phyloP scores from a whole-genome alignment of 2,797 vertebrate genomes.

The Syndactyla subalaris region DNA sequence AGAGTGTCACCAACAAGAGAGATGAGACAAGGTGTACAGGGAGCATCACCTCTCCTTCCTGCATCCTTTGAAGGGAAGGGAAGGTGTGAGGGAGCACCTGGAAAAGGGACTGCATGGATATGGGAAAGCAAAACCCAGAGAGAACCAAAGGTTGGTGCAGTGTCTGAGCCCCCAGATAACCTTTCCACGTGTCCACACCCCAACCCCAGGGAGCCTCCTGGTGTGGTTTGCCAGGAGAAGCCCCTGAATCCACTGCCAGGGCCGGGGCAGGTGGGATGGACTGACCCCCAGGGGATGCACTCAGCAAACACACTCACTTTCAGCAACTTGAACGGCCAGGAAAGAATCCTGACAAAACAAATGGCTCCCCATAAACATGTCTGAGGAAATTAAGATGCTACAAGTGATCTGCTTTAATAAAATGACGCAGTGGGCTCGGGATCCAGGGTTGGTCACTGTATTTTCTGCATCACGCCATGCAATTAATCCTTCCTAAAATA shows the following conservation, averaged over 20 bases:
- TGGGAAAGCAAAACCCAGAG: no score
- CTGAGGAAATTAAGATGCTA: constrained; percentile 73
- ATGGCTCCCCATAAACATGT: constrained; percentile 67
- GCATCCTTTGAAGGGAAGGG: background rate
- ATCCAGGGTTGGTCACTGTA: constrained; percentile 32
- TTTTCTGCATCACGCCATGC: constrained; percentile 69
- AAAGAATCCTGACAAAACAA: constrained; percentile 58
- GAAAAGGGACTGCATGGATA: no score
- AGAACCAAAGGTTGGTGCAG: no score
- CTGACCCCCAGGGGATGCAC: background rate
- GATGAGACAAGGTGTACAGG: constrained; percentile 7
- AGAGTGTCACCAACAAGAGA: constrained; percentile 52
- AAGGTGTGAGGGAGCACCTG: no score
- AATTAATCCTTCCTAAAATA: constrained; percentile 80
- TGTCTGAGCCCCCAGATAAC: background rate
- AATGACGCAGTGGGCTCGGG: constrained; percentile 43
- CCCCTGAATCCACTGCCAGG: background rate
- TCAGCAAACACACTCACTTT: background rate
- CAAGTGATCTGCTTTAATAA: constrained; percentile 69
- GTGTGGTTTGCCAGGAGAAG: rapidly evolving
- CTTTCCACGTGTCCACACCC: rapidly evolving
- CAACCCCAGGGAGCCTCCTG: background rate
- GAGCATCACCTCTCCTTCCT: constrained; percentile 32
- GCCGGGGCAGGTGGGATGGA: background rate
- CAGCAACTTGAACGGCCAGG: constrained; percentile 25